Conservation (phyloP, 2,113 vertebrate genomes). For the Aphyosemion australe region DNA sequence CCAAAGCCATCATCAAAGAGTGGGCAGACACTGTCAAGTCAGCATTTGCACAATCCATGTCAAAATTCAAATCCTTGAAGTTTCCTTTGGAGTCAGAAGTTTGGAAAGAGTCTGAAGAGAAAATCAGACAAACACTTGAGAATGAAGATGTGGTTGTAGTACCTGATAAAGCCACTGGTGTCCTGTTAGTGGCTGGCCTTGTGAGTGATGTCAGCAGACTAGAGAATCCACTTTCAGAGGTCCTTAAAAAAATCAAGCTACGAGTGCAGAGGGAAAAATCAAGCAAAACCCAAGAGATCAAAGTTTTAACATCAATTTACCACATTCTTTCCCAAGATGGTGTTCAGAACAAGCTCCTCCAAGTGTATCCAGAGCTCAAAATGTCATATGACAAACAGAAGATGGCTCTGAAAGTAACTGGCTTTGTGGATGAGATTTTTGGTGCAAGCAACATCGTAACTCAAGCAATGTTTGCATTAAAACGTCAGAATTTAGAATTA, state of each 20-base stretch:
- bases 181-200: constrained; percentile 77
- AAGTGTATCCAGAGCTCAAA: constrained; percentile 71
- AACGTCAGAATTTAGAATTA: constrained; percentile 52
- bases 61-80: constrained; percentile 70
- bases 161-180: constrained; percentile 39
- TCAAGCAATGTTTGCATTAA: constrained; percentile 63
- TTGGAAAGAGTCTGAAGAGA: constrained; percentile 75
- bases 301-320: constrained; percentile 63
- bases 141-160: constrained; percentile 68
- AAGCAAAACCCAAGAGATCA: constrained; percentile 59
- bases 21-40: constrained; percentile 78
- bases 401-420: constrained; percentile 72
- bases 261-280: constrained; percentile 71
- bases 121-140: constrained; percentile 39
- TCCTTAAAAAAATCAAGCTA: constrained; percentile 56
- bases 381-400: constrained; percentile 59
- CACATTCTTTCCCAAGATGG: constrained; percentile 71
- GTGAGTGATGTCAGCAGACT: constrained; percentile 63
- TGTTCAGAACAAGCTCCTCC: constrained; percentile 53
- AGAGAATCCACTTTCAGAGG: constrained; percentile 51
- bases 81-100: constrained; percentile 55
- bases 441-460: constrained; percentile 73
- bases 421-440: constrained; percentile 78
- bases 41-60: constrained; percentile 68
- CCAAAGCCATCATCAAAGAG: constrained; percentile 61